Base-by-base conservation (phyloP, 2,113 vertebrate genomes). In the Sphaerodactylus townsendi region DNA sequence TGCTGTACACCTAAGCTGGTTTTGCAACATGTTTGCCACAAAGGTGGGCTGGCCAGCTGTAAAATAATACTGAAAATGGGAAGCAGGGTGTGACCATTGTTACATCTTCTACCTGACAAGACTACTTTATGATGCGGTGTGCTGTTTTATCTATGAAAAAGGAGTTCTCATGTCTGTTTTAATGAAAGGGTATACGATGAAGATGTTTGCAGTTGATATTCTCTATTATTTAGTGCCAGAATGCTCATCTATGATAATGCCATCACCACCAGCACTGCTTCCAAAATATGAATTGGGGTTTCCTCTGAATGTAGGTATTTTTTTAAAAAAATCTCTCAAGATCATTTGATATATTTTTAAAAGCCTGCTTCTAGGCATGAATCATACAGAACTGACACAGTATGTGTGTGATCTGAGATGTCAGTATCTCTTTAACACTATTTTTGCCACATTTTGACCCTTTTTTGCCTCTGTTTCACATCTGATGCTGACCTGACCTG, bases 371-470 rank as follows among this genome's bases (percentile, higher is more conserved):
- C 41, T 44, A 62, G 15, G 39, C n/a, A n/a, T n/a, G n/a, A n/a
- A 48, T 59, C 50, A 17, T 41, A 30, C 21, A 23, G 48, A 81
- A 81, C 5, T 25, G n/a, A 28, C 37, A 28, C 41, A 53, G 37
- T 50, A 73, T n/a, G 33, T 72, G 41, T 77, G 28, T 64, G 0
- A 10, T 90, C 71, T 59, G 76, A 73, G 3, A 19, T 81, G 65
- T 0, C 88, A 89, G 87, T 91, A 84, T 80, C 83, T 86, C 81
- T 64, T 4, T 86, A 46, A 46, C 41, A 53, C 3, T 53, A 39
- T 25, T 62, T 62, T 15, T 17, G 50, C 35, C 53, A 59, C 33
- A 28, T 30, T 53, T 66, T 65, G 41, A 11, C 46, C 56, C 65
- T 74, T 65, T 33, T 41, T 72, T 64, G n/a, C 23, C 56, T 50